Evolutionary conservation across 1,140 invertebrate species (phyloP), one percentile per base, ranked within the genome.

Genomic region (Aphis craccivora): DNA sequence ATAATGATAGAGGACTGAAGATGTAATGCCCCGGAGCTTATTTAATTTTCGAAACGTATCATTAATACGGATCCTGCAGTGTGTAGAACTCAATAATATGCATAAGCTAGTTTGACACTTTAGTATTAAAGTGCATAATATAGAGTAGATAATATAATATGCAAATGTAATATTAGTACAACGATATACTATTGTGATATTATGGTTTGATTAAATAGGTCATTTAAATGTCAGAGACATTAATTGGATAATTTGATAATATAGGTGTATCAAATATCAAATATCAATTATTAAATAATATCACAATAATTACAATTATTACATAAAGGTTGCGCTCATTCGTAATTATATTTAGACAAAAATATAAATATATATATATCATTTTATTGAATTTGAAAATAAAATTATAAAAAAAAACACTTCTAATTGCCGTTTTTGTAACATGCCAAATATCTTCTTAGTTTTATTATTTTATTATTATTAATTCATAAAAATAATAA

Each of bases 161-260:
- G 37, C 37, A 40, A 40, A 48, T 48, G 14, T 8, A 60, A 60
- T 30, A 30, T 60, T n/a, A 67, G 30, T 67, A n/a, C 11, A n/a
- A n/a, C 30, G 60, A 67, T 51, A 51, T 51, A 51, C n/a, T 14
- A n/a, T 60, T 14, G 60, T 67, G 30, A 67, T 67, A n/a, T 14
- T 14, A 67, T 55, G 9, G 25, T 67, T n/a, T n/a, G 60, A n/a
- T 67, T 67, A 67, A 67, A 67, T 60, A 60, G 55, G 55, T 60
- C 55, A 60, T 60, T 30, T 60, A 30, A 60, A 60, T 60, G 55
- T n/a, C 30, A 1, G 60, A 67, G 60, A 67, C 60, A 67, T 67
- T 67, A 67, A 67, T 67, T 67, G 60, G 30, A 67, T 67, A 67
- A n/a, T 67, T 67, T 67, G 60, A 67, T n/a, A n/a, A n/a, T 67